A percentile compares a stretch with the other conserved stretches of the same genome.
Conservation (phyloP, 2,113 vertebrate species). For the Penelope pileata region DNA sequence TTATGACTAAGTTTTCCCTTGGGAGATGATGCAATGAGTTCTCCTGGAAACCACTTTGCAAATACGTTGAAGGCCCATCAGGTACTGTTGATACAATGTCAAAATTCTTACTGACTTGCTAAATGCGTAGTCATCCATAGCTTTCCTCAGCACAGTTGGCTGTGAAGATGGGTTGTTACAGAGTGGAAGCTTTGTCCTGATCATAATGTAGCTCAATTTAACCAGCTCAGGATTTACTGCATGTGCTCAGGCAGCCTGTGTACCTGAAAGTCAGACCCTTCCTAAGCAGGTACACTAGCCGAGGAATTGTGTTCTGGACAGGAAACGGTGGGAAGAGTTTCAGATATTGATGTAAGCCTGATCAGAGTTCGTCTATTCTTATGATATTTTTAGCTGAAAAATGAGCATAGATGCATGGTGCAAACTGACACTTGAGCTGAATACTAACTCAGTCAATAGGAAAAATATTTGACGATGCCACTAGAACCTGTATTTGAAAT, state of each 20-base stretch:
- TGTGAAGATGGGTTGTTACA: not conserved
- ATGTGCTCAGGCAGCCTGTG: not conserved
- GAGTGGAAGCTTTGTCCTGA: not conserved
- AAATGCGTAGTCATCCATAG: not conserved
- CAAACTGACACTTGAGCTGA: not conserved
- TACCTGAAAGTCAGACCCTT: not conserved
- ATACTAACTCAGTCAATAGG: not conserved
- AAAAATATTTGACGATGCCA: not conserved
- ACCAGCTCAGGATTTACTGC: not conserved
- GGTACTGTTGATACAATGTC: not conserved
- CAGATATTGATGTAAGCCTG: not conserved
- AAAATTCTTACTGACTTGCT: not conserved
- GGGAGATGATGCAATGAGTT: conserved; percentile 30
- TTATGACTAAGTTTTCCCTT: conserved; percentile 10
- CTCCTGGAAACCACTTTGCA: not conserved
- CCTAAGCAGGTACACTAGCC: not conserved
- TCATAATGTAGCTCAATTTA: not conserved
- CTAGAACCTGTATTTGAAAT: not conserved
- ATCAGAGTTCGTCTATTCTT: not conserved
- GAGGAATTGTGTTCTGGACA: not conserved
- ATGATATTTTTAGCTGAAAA: not conserved
- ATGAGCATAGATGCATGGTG: not conserved
- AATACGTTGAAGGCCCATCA: not conserved
- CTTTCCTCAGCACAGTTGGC: not conserved
- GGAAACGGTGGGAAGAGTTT: not conserved